Conservation (phyloP, 2,888 invertebrate genomes). For the Leptarthrus brevirostris region DNA sequence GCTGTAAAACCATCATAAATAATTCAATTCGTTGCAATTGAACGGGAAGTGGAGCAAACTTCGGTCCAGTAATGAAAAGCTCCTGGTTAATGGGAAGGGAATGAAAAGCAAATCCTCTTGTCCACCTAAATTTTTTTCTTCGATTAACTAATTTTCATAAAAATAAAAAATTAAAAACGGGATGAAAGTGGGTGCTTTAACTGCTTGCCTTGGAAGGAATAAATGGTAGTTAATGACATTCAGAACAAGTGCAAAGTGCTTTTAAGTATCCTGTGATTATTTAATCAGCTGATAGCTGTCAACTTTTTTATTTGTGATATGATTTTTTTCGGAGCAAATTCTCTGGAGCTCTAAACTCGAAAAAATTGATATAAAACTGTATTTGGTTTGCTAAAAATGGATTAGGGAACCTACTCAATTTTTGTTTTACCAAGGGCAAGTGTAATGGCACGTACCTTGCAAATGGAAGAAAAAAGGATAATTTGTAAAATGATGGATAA, state of each 20-base stretch:
- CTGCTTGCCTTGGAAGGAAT: background rate
- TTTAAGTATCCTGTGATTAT: slow-evolving; percentile 10
- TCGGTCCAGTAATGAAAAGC: too few species aligned
- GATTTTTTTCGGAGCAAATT: slow-evolving; percentile 6
- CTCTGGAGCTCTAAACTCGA: background rate
- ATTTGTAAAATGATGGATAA: slow-evolving; percentile 56
- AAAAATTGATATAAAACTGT: background rate
- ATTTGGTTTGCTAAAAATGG: background rate
- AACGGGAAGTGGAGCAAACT: too few species aligned
- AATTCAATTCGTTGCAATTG: too few species aligned
- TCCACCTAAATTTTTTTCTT: slow-evolving; percentile 14
- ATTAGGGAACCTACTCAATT: background rate
- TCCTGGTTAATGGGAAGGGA: too few species aligned
- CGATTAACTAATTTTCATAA: background rate
- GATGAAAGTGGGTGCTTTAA: background rate
- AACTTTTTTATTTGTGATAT: background rate
- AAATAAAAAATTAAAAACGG: background rate
- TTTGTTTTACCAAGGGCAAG: background rate
- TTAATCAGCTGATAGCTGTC: slow-evolving; percentile 33
- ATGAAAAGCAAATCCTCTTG: too few species aligned
- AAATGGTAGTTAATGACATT: background rate
- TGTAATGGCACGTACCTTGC: background rate
- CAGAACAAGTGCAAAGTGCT: background rate
- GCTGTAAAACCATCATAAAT: too few species aligned
- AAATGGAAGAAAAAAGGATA: background rate